phyloP scores from a whole-genome alignment of 2,113 vertebrate species.

The Salvelinus fontinalis region DNA sequence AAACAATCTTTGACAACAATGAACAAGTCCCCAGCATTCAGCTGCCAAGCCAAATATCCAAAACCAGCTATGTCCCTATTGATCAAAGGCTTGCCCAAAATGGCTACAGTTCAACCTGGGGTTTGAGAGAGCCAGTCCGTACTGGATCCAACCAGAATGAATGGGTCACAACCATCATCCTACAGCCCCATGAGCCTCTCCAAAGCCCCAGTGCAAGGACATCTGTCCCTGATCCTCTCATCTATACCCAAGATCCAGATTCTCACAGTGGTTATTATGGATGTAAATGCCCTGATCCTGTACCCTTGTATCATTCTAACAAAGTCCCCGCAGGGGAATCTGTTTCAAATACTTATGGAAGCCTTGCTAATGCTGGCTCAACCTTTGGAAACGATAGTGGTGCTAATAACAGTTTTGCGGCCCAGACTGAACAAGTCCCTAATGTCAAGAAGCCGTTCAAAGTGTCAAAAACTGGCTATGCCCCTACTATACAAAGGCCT shows the following conservation, averaged over 20 bases:
- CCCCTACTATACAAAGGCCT: not conserved
- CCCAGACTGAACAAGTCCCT: not conserved
- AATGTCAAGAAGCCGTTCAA: not conserved
- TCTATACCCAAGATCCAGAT: too few species aligned
- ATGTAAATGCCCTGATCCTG: slow-evolving; percentile 14
- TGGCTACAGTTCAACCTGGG: slow-evolving; percentile 17
- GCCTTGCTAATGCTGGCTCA: too few species aligned
- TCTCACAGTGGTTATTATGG: not conserved
- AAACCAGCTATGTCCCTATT: not conserved
- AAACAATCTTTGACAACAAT: slow-evolving; percentile 33
- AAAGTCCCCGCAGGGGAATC: too few species aligned
- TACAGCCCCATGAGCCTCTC: not conserved
- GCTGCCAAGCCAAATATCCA: not conserved
- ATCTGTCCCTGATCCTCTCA: too few species aligned
- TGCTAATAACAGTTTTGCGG: not conserved
- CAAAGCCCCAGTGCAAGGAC: too few species aligned
- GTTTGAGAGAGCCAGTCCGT: slow-evolving; percentile 1
- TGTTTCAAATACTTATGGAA: too few species aligned
- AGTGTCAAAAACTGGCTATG: slow-evolving; percentile 1
- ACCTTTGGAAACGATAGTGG: too few species aligned
- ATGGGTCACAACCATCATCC: too few species aligned
- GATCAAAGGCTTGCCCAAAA: not conserved
- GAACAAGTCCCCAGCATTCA: not conserved
- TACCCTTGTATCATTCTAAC: too few species aligned
- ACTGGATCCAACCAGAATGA: too few species aligned